Evolutionary conservation across 2,113 vertebrate genomes (phyloP), one percentile per base, ranked within the genome.

Genomic region (Lota lota): DNA sequence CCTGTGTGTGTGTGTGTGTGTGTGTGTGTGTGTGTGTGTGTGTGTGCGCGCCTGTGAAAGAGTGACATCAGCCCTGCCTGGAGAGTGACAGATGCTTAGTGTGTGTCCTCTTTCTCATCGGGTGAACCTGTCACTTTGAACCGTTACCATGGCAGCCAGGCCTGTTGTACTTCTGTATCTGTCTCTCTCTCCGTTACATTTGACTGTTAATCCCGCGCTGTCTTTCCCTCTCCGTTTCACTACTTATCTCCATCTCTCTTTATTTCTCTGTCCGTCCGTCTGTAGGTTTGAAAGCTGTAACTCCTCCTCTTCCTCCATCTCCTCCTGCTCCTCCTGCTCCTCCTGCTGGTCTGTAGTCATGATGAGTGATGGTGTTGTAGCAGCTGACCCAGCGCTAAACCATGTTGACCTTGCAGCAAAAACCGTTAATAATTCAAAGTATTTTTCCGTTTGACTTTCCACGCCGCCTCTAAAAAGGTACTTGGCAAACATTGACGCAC

Each of bases 201-300:
- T 12, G 5, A 1, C 16, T 6, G 16, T 33, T 17, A 60, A 56
- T 69, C 56, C 59, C 11, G 33, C 63, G 19, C 61, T 54, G 54
- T 56, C 60, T 22, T 66, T 71, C 54, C 64, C 36, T 36, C 53
- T 60, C 61, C 22, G 21, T 61, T 61, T 60, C 61, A 63, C 24
- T n/a, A 33, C 12, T 22, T 56, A 36, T 69, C 66, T 61, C 53
- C 17, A 19, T 69, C 61, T 61, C 60, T 40, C n/a, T 64, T 22
- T 56, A 33, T 69, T 21, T 33, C 19, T 3, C 7, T 36, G 20
- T 8, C 1, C 47, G 8, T 7, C 7, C 40, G 4, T 33, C 28
- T 33, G 0, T 33, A 63, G 4, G 15, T 47, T 14, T 47, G 40
- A 47, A 47, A 12, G 40, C 28, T 33, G 7, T 33, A 6, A 33